Evolutionary conservation across 2,113 vertebrate genomes (phyloP), one percentile per base, ranked within the genome.

Genomic region (Ceyx melanurus): DNA sequence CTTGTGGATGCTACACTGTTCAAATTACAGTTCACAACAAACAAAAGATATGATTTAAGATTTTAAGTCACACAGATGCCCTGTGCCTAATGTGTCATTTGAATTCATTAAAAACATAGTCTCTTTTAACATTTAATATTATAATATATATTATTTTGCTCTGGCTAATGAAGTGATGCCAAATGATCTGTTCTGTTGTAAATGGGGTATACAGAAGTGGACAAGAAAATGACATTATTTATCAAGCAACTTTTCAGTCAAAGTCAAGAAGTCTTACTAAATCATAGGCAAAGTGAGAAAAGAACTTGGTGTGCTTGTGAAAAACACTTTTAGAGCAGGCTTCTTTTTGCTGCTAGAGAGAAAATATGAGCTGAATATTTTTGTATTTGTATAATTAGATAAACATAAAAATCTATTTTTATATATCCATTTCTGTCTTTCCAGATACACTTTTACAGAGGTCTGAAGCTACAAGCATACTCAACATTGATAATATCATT

Each of bases 151-250:
- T 61, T 84, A 10, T 22, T 88, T 57, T 88, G 25, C 70, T 48
- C 77, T 93, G 70, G 74, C 21, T 93, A 87, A 92, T 79, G 31
- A 90, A 79, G 45, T 58, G 54, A 53, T 90, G 83, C 35, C 76
- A 90, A 64, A 57, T 42, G 21, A 92, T 81, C 48, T 88, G 48
- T 57, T 86, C 2, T 43, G 20, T 48, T 86, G 72, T 31, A 89
- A 92, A 71, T 61, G 33, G 53, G 42, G 33, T 54, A 84, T 70
- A 82, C 43, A 90, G 86, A 72, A 42, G 58, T 93, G 73, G 73
- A 89, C 57, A 92, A 82, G 88, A 79, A 82, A 92, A 92, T 93
- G 61, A 54, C 50, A 58, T 85, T 67, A 83, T 92, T 90, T 90
- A 73, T 87, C 45, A 83, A 86, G 58, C 48, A 61, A 56, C 20